These are phyloP conservation scores for Leucophenga montana DNA, from an alignment of 2,888 invertebrate species.

Conservation along the genomic window DNA sequence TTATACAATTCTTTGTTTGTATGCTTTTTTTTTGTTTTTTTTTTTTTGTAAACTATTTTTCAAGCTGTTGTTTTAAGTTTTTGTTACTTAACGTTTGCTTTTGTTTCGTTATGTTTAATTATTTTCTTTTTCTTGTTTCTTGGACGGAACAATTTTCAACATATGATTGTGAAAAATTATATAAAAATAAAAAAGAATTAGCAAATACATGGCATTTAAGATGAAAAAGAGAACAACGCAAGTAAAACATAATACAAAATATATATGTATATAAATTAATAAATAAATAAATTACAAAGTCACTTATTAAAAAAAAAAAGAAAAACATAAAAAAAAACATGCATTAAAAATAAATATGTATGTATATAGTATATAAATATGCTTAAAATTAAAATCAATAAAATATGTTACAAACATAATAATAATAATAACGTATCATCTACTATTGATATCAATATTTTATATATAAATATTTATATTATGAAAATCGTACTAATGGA, in stretches of 20 bases:
- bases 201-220: slow-evolving; percentile 12
- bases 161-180: slow-evolving; percentile 63
- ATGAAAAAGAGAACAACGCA: no score
- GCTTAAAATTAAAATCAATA: no score
- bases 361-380: no score
- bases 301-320: no score
- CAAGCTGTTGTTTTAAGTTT: slow-evolving; percentile 22
- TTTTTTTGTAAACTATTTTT: slow-evolving; percentile 11
- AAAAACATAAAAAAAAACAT: no score
- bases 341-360: no score
- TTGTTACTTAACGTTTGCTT: no score
- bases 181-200: slow-evolving; percentile 19
- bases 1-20: slow-evolving; percentile 31
- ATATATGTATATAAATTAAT: slow-evolving; percentile 19
- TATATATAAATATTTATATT: slow-evolving; percentile 26
- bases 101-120: no score
- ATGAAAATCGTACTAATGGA: slow-evolving; percentile 55
- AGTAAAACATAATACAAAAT: slow-evolving; percentile 21
- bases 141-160: slow-evolving; percentile 66
- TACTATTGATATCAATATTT: slow-evolving; percentile 20
- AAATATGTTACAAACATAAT: no score
- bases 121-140: slow-evolving; percentile 45
- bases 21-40: slow-evolving; percentile 34
- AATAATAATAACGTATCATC: no score
- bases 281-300: no score